phyloP scores from a whole-genome alignment of 2,113 vertebrate species.

The Mus spicilegus region DNA sequence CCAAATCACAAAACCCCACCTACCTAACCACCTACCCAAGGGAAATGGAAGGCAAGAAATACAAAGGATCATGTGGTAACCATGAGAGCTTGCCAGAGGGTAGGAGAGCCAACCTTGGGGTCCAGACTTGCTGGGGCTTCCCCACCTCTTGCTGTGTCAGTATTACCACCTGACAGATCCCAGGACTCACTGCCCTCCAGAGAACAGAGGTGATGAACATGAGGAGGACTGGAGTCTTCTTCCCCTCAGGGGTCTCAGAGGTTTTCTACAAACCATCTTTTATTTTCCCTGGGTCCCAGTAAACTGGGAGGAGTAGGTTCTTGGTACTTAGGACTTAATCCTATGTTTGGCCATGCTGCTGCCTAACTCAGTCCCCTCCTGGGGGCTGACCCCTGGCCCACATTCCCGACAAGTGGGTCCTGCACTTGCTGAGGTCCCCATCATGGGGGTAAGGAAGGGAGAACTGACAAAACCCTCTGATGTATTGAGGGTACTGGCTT shows the following conservation, averaged over 20 bases:
- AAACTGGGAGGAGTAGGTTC: background rate
- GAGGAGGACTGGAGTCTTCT: background rate
- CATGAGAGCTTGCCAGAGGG: background rate
- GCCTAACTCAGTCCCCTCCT: background rate
- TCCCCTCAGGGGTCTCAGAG: background rate
- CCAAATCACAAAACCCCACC: conserved; percentile 61
- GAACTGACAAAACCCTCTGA: conserved; percentile 27
- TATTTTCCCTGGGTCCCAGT: conserved; percentile 33
- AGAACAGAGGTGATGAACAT: background rate
- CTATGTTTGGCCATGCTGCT: conserved; percentile 74
- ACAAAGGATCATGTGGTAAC: conserved; percentile 69
- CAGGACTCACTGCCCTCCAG: conserved; percentile 50
- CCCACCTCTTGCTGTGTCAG: conserved; percentile 42
- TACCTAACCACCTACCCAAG: conserved; percentile 5
- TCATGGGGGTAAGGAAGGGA: conserved; percentile 20
- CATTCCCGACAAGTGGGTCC: conserved; percentile 89
- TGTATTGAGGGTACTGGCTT: background rate
- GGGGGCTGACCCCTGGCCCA: background rate
- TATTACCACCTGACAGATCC: conserved; percentile 62
- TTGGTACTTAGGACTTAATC: conserved; percentile 61
- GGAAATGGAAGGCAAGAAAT: conserved; percentile 51
- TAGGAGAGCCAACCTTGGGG: conserved; percentile 9
- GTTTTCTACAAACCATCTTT: background rate
- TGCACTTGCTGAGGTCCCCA: conserved; percentile 24
- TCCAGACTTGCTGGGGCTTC: conserved; percentile 26